These are phyloP conservation scores for Marmota flaviventris DNA, from an alignment of 2,113 vertebrate species.

Conservation along the genomic window DNA sequence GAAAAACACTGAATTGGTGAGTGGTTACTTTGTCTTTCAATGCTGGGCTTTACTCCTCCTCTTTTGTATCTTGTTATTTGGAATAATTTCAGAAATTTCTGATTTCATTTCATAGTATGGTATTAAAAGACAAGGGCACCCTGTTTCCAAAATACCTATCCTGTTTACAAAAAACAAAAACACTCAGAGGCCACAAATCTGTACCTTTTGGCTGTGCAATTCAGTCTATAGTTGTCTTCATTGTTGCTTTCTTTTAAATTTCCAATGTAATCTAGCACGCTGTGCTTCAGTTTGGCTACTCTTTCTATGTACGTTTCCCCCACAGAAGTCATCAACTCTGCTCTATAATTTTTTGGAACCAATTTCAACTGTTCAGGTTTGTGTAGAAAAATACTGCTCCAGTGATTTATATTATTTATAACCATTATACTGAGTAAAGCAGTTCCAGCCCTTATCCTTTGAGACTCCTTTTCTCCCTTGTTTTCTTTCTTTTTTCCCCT, in stretches of 20 bases:
- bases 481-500: not conserved
- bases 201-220: not conserved
- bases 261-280: conserved; percentile 36
- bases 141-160: conserved; percentile 11
- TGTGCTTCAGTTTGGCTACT: conserved; percentile 82
- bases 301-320: conserved; percentile 89
- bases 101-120: not conserved
- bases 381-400: conserved; percentile 79
- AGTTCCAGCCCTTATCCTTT: not conserved
- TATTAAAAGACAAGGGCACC: not conserved
- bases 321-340: conserved; percentile 86
- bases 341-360: conserved; percentile 92
- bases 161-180: conserved; percentile 18
- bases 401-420: not conserved
- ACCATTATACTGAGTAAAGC: not conserved
- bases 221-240: not conserved
- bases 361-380: conserved; percentile 93
- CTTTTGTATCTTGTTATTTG: not conserved
- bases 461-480: conserved; percentile 53
- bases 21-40: not conserved
- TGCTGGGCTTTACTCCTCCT: not conserved
- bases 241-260: conserved; percentile 66
- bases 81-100: conserved; percentile 58
- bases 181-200: not conserved
- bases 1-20: not conserved